phyloP scores from a whole-genome alignment of 2,113 vertebrate genomes.

The Etia nguti region DNA sequence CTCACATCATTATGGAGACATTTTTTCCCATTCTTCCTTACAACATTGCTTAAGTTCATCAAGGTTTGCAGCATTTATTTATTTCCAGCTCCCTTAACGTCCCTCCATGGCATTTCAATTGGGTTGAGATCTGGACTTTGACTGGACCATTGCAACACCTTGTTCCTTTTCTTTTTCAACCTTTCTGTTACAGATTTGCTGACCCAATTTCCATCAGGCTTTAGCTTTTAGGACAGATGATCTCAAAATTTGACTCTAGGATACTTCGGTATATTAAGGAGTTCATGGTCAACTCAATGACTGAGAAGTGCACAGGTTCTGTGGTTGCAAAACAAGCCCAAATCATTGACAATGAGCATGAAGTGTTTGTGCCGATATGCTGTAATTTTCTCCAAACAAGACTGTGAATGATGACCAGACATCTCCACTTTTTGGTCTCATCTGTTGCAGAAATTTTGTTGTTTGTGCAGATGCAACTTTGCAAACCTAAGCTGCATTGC shows the following conservation, averaged over 20 bases:
- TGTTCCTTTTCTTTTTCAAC: background rate
- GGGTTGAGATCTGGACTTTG: background rate
- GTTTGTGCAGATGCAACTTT: background rate
- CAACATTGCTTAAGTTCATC: background rate
- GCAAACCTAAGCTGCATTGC: background rate
- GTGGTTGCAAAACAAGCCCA: background rate
- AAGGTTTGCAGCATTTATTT: background rate
- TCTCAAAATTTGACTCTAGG: background rate
- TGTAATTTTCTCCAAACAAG: background rate
- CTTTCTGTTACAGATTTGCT: background rate
- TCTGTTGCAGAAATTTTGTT: rapidly evolving
- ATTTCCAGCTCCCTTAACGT: background rate
- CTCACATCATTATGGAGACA: no score
- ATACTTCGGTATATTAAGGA: background rate
- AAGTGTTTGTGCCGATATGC: background rate
- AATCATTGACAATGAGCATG: background rate
- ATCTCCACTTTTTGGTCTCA: background rate
- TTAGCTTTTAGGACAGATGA: background rate
- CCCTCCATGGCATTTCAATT: rapidly evolving
- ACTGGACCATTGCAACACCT: background rate
- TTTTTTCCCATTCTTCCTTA: background rate
- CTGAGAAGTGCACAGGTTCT: background rate
- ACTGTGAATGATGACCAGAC: background rate
- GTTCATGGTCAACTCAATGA: background rate
- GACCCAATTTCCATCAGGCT: rapidly evolving